Evolutionary conservation across 2,797 vertebrate genomes (phyloP), one percentile per base, ranked within the genome.

Genomic region (Gallinago stenura): DNA sequence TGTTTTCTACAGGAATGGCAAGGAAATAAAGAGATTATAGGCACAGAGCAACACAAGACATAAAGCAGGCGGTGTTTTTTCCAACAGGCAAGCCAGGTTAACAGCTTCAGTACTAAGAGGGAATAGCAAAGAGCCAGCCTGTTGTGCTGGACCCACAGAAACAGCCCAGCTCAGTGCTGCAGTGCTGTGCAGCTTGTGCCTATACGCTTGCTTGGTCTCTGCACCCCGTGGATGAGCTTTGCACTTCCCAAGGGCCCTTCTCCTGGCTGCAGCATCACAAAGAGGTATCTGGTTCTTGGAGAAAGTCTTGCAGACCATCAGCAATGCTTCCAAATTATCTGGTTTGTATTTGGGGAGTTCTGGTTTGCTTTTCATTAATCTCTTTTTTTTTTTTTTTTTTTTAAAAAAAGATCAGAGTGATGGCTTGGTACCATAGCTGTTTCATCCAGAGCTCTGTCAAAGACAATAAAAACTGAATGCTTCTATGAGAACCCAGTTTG

Each of bases 1-100:
- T 99, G 97, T 96, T 99, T 99, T 98, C 99, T 99, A 14, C 77
- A 83, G 1, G 18, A 87, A 88, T 1, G 4, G 75, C 68, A 92
- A 87, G 79, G 95, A 69, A 92, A 95, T 0, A 31, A 61, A 91
- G 61, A 68, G 11, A 26, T 41, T 37, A 78, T 1, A 56, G 53
- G 41, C 54, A 75, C 10, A 16, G 1, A 33, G 33, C 20, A 35
- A 57, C 2, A 10, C 1, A 21, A 62, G 46, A 60, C 54, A 58
- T 28, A 31, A 68, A 66, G 35, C 51, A 48, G 5, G 7, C 9
- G 12, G 9, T 21, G 35, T 4, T 72, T 60, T 18, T 45, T n/a
- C 45, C 77, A 68, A 48, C 26, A 51, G 64, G 53, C 11, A 61
- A 51, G 7, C 7, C 53, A 35, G 41, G 18, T 26, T 28, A 88